Evolutionary conservation across 2,113 vertebrate genomes (phyloP).

Genomic region (Misgurnus anguillicaudatus): DNA sequence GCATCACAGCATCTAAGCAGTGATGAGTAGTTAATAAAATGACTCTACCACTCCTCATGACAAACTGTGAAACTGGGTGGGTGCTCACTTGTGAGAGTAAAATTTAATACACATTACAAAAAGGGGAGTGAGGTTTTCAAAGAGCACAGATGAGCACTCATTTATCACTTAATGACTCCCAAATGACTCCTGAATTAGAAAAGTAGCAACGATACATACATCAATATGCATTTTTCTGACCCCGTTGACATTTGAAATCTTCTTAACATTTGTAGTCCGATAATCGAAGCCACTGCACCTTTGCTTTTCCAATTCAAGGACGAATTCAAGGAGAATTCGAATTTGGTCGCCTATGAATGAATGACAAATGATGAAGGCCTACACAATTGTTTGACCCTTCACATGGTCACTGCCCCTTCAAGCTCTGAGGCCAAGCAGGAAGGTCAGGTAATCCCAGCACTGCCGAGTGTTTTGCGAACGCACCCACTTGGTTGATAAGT

Average conservation of each 20-base stretch:
- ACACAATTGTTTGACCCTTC: conserved; percentile 13
- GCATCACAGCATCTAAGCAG: not conserved
- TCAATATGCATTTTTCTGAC: not conserved
- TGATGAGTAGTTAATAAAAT: too few species aligned
- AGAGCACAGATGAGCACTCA: too few species aligned
- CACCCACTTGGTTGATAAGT: not conserved
- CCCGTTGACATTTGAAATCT: not conserved
- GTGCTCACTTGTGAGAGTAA: not conserved
- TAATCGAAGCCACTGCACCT: not conserved
- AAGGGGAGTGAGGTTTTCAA: too few species aligned
- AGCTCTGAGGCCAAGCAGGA: conserved; percentile 18
- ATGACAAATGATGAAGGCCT: conserved; percentile 19
- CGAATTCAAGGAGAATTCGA: too few species aligned
- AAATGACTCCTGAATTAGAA: too few species aligned
- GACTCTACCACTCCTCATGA: not conserved
- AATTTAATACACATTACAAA: not conserved
- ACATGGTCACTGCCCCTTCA: conserved; percentile 18
- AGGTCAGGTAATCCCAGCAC: not conserved
- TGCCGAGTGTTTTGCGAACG: not conserved
- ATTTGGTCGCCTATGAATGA: conserved; percentile 17
- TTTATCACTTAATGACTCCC: too few species aligned
- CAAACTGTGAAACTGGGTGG: not conserved
- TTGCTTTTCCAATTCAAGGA: conserved; percentile 6
- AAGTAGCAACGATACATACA: not conserved
- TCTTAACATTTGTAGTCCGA: not conserved